Percentiles rank a stretch among this genome's conserved stretches.
Conservation (phyloP, 2,888 invertebrate species). For the Microdon myrmicae region DNA sequence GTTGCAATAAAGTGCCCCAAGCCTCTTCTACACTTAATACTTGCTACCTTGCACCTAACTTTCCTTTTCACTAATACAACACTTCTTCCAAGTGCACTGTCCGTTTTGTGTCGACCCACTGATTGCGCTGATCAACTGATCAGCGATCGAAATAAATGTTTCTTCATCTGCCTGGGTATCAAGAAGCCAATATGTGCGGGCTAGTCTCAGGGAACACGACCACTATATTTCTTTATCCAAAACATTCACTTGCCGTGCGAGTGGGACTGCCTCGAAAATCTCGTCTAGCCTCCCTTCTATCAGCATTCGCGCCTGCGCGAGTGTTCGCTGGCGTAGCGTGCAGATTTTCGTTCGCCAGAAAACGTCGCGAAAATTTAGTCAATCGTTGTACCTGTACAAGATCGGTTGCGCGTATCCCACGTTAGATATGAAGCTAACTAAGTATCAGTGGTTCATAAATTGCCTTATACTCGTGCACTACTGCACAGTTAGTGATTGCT, state of each 20-base stretch:
- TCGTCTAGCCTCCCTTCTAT: conserved; percentile 32
- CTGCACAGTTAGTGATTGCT: conserved; percentile 53
- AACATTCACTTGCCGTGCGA: conserved; percentile 7
- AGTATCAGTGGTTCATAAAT: too few relatives aligned
- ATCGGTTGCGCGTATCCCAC: conserved; percentile 38
- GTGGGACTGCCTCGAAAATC: conserved; percentile 14
- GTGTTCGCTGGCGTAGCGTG: conserved; percentile 18
- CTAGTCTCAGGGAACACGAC: conserved; percentile 7
- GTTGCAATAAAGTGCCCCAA: too few relatives aligned
- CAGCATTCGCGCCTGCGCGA: conserved; percentile 1
- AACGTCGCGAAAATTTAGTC: conserved; percentile 46
- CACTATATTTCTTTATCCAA: conserved; percentile 1
- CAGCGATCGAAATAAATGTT: too few relatives aligned
- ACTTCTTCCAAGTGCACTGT: too few relatives aligned
- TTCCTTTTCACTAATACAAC: too few relatives aligned
- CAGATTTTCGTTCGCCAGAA: conserved; percentile 41
- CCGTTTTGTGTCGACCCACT: too few relatives aligned
- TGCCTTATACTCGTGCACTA: too few relatives aligned
- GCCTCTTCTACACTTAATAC: too few relatives aligned
- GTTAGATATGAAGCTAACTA: too few relatives aligned
- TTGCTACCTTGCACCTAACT: too few relatives aligned
- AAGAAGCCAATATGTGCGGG: conserved; percentile 5
- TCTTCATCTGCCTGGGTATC: too few relatives aligned
- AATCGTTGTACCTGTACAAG: conserved; percentile 44
- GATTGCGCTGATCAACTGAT: too few relatives aligned